Evolutionary conservation across 2,888 invertebrate species (phyloP).

Genomic region (Amphipyra tragopoginis): DNA sequence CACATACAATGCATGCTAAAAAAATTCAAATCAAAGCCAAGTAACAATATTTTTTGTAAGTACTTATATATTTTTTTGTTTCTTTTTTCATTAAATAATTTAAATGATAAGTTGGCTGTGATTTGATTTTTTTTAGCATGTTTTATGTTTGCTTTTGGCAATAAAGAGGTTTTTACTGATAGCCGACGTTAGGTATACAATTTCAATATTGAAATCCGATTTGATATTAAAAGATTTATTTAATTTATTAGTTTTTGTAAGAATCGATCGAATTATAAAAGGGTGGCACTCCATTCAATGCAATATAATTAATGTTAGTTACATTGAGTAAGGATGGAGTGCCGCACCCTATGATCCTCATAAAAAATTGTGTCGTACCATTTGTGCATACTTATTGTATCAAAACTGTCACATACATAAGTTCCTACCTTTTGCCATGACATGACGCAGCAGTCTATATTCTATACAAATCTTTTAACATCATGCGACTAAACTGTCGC

Average conservation of each 20-base stretch:
- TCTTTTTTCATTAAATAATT: too few species aligned
- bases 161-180: too few species aligned
- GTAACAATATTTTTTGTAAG: too few species aligned
- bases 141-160: too few species aligned
- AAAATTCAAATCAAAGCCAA: too few species aligned
- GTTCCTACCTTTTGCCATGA: conserved; percentile 51
- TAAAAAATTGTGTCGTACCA: conserved; percentile 58
- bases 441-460: conserved; percentile 55
- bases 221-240: too few species aligned
- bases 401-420: conserved; percentile 60
- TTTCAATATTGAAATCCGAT: too few species aligned
- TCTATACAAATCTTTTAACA: conserved; percentile 62
- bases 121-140: too few species aligned
- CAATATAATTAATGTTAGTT: background rate
- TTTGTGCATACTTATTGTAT: conserved; percentile 55
- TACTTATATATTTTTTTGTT: background rate
- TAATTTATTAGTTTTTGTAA: too few species aligned
- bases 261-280: background rate
- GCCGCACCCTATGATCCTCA: conserved; percentile 25
- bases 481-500: conserved; percentile 62
- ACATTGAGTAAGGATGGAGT: conserved; percentile 6
- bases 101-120: too few species aligned
- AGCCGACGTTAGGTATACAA: too few species aligned
- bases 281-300: background rate
- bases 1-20: too few species aligned